Conservation (phyloP, 1,140 invertebrate genomes). For the Agrilus planipennis region DNA sequence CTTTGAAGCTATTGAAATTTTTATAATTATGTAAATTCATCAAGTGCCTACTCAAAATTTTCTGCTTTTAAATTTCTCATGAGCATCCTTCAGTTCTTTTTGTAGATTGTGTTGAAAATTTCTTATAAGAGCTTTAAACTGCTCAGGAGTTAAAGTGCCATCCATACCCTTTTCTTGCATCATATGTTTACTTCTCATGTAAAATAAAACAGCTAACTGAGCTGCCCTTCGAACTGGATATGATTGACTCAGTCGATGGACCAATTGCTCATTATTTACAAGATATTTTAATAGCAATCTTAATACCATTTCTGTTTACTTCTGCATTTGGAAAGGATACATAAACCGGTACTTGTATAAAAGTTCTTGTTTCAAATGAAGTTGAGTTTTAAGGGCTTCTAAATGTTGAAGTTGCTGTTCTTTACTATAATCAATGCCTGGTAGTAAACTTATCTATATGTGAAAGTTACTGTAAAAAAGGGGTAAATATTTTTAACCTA, state of each 20-base stretch:
- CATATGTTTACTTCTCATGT: constrained; percentile 45
- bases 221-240: constrained; percentile 65
- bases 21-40: too few species aligned
- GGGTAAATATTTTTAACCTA: background rate
- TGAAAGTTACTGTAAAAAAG: background rate
- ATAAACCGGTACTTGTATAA: constrained; percentile 83
- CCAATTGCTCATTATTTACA: constrained; percentile 62
- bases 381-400: constrained; percentile 74
- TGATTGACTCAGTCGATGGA: constrained; percentile 67
- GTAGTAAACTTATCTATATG: constrained; percentile 66
- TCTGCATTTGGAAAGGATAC: constrained; percentile 60
- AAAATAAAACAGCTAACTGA: constrained; percentile 53
- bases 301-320: constrained; percentile 63
- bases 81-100: constrained; percentile 49
- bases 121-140: constrained; percentile 43
- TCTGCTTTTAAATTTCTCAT: constrained; percentile 49
- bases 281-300: constrained; percentile 54
- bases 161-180: constrained; percentile 41
- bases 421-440: constrained; percentile 85
- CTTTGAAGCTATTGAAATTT: too few species aligned
- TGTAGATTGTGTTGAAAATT: constrained; percentile 49
- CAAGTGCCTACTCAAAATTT: too few species aligned
- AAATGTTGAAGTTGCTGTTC: constrained; percentile 82
- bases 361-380: constrained; percentile 79
- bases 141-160: constrained; percentile 40